phyloP scores from a whole-genome alignment of 2,113 vertebrate species.

The Mobula hypostoma region DNA sequence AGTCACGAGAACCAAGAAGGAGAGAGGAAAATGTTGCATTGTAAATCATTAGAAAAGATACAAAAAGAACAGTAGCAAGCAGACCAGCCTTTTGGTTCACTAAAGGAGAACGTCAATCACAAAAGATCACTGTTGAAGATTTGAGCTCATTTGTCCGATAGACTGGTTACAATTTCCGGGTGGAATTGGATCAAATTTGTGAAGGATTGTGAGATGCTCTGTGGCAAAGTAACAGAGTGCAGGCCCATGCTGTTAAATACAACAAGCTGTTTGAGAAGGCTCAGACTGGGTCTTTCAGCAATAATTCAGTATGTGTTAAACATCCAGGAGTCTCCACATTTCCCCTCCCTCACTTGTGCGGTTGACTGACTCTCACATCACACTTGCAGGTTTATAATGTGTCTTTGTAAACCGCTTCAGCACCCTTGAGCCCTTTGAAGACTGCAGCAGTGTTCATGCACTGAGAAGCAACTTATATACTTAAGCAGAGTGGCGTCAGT shows the following conservation, averaged over 20 bases:
- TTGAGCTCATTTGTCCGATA: neutral
- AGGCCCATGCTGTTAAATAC: neutral
- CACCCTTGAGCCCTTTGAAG: constrained; percentile 22
- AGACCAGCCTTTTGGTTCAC: neutral
- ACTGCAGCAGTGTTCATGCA: constrained; percentile 30
- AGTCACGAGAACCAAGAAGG: neutral
- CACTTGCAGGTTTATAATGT: constrained; percentile 13
- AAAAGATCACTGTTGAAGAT: neutral
- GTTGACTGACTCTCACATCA: constrained; percentile 15
- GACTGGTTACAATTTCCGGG: neutral
- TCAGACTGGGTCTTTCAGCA: neutral
- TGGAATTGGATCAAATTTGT: neutral
- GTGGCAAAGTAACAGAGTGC: neutral
- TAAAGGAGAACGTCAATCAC: neutral
- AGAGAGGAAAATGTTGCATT: neutral
- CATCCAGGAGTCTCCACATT: constrained; percentile 9
- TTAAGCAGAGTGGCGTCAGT: constrained; percentile 35
- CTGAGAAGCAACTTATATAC: constrained; percentile 25
- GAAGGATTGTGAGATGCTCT: neutral
- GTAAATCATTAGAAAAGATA: neutral
- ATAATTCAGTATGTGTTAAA: constrained; percentile 4
- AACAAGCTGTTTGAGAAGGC: neutral
- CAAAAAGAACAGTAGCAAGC: neutral
- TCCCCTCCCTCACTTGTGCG: neutral
- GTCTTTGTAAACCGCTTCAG: constrained; percentile 29